These are phyloP conservation scores for Trissonchulus latispiculum DNA, from an alignment of 2,888 invertebrate genomes.

Conservation along the genomic window DNA sequence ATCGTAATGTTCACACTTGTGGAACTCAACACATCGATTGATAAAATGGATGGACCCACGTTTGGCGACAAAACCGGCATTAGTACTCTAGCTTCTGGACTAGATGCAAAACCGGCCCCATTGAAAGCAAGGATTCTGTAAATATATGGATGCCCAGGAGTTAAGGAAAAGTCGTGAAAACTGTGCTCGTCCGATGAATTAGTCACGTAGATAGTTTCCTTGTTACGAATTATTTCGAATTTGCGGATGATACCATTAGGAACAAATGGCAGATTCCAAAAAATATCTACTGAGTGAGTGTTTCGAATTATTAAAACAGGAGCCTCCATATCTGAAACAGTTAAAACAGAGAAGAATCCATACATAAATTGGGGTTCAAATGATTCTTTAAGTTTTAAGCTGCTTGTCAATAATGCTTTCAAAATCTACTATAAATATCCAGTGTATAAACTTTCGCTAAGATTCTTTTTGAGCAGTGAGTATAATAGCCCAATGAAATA, in stretches of 20 bases:
- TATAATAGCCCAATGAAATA: too few species aligned
- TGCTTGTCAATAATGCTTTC: too few species aligned
- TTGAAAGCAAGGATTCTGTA: background rate
- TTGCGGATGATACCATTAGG: background rate
- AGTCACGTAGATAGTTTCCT: background rate
- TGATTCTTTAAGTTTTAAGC: too few species aligned
- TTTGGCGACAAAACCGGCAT: background rate
- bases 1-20: background rate
- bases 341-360: too few species aligned
- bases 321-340: background rate
- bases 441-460: too few species aligned
- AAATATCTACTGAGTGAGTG: background rate
- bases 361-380: too few species aligned
- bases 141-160: background rate
- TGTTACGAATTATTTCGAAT: background rate
- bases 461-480: too few species aligned
- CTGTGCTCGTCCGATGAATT: background rate
- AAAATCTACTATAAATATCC: too few species aligned
- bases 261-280: background rate
- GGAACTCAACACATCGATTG: background rate
- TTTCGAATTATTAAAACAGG: background rate
- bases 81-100: background rate
- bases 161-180: background rate
- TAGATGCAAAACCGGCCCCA: background rate
- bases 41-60: background rate